Conservation (phyloP, 2,888 invertebrate species). For the Trichopria drosophilae region DNA sequence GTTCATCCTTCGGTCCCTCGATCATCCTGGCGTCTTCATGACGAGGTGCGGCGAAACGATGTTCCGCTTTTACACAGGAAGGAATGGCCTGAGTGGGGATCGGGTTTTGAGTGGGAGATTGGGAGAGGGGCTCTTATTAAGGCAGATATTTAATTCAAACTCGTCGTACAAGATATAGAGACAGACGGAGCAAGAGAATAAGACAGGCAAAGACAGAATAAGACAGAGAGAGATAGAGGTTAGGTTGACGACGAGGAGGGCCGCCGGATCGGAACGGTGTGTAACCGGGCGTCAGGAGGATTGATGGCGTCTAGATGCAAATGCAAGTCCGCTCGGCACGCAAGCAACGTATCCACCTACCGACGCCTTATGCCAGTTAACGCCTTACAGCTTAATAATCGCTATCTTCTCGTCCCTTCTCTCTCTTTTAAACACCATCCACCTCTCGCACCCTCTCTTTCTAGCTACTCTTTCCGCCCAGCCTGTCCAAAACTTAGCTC, state of each 20-base stretch:
- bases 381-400: slow-evolving; percentile 59
- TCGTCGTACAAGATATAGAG: slow-evolving; percentile 40
- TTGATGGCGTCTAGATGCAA: slow-evolving; percentile 60
- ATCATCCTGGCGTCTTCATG: no score
- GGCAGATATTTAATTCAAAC: slow-evolving; percentile 53
- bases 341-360: slow-evolving; percentile 55
- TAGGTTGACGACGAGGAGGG: slow-evolving; percentile 35
- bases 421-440: slow-evolving; percentile 35
- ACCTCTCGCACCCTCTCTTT: slow-evolving; percentile 30
- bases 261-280: slow-evolving; percentile 36
- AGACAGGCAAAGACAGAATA: slow-evolving; percentile 3
- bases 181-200: slow-evolving; percentile 13
- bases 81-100: not conserved
- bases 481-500: no score
- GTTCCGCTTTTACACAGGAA: slow-evolving; percentile 4
- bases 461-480: no score
- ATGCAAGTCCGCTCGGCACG: slow-evolving; percentile 56
- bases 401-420: slow-evolving; percentile 44
- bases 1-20: no score
- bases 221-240: slow-evolving; percentile 10
- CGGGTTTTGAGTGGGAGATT: slow-evolving; percentile 19
- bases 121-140: slow-evolving; percentile 42
- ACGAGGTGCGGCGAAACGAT: slow-evolving; percentile 9
- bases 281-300: slow-evolving; percentile 57
- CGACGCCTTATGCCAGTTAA: slow-evolving; percentile 59